phyloP scores from a whole-genome alignment of 1,140 invertebrate species.

The Rhizoglyphus robini region DNA sequence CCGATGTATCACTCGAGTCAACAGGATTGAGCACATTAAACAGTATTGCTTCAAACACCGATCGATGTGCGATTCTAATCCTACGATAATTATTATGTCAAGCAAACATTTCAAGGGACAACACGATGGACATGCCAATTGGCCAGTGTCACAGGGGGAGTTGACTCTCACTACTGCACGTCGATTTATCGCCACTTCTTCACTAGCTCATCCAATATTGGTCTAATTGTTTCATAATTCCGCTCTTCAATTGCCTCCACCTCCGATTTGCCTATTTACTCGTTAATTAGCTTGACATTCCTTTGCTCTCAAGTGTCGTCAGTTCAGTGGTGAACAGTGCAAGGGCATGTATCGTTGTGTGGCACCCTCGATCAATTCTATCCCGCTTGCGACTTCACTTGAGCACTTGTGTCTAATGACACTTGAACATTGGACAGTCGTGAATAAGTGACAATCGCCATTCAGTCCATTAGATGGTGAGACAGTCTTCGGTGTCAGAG shows the following conservation, averaged over 20 bases:
- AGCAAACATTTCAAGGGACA: neutral
- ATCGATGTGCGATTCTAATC: slow-evolving; percentile 5
- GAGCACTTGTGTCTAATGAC: neutral
- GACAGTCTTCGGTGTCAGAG: neutral
- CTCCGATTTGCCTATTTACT: no score
- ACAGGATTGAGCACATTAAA: neutral
- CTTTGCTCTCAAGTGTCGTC: no score
- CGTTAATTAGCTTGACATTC: no score
- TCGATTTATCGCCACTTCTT: neutral
- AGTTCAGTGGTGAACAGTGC: no score
- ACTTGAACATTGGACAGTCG: neutral
- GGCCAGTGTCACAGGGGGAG: neutral
- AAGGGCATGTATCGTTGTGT: no score
- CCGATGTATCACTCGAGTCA: neutral
- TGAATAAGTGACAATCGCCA: neutral
- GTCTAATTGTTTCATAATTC: slow-evolving; percentile 4
- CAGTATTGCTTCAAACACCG: no score
- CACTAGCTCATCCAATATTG: neutral
- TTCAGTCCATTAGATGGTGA: neutral
- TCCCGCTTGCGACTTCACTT: no score
- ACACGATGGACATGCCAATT: neutral
- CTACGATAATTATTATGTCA: neutral
- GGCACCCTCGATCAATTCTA: no score
- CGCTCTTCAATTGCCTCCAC: neutral
- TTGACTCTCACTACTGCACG: slow-evolving; percentile 1